phyloP scores from a whole-genome alignment of 2,797 vertebrate genomes.

The Acestrorhynchus altus region DNA sequence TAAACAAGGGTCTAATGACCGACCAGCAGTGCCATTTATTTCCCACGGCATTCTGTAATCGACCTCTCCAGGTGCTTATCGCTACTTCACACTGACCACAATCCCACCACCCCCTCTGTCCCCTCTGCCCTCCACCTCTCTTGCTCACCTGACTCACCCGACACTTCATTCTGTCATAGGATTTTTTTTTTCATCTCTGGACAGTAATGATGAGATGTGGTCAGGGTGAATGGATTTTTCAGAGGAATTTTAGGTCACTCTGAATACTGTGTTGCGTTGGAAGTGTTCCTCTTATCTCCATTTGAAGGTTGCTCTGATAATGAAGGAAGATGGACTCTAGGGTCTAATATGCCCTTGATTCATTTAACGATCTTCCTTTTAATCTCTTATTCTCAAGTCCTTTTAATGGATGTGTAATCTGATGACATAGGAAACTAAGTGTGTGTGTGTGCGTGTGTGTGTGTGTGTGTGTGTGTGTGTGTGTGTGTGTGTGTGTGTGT shows the following conservation, averaged over 20 bases:
- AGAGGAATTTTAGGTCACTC: neutral
- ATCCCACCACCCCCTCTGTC: conserved; percentile 2
- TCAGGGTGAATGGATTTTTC: neutral
- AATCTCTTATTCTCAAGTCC: neutral
- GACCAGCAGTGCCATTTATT: conserved; percentile 33
- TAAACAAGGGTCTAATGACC: conserved; percentile 38
- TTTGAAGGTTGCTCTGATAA: neutral
- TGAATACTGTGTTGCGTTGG: neutral
- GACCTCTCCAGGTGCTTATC: conserved; percentile 46
- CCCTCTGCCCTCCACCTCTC: conserved; percentile 8
- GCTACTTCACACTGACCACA: conserved; percentile 34
- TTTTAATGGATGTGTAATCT: neutral
- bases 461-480: neutral
- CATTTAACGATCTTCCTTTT: neutral
- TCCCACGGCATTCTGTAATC: conserved; percentile 33
- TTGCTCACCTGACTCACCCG: neutral
- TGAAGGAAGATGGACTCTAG: no score
- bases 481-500: neutral
- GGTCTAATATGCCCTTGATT: neutral
- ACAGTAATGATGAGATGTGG: neutral
- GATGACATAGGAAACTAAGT: neutral
- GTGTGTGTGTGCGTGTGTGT: neutral
- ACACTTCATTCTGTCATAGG: conserved; percentile 1
- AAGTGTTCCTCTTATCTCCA: neutral
- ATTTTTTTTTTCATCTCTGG: neutral